Conservation (phyloP, 1,140 invertebrate species). For the Caerostris extrusa region DNA sequence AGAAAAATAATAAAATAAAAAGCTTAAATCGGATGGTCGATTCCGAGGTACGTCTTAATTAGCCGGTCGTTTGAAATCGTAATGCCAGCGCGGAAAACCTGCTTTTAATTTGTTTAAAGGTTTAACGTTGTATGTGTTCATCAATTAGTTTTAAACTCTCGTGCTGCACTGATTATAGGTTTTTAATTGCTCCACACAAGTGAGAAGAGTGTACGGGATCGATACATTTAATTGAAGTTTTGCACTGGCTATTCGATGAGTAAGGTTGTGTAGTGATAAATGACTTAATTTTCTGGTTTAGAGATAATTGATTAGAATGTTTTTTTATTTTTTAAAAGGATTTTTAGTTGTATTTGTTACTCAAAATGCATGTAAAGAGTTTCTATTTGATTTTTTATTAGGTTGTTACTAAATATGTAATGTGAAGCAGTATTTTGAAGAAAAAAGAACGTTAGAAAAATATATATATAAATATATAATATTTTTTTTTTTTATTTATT, state of each 20-base stretch:
- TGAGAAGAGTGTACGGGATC: background rate
- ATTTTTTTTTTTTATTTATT: too few relatives aligned
- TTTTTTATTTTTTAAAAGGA: background rate
- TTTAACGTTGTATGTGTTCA: slow-evolving; percentile 20
- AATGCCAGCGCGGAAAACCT: background rate
- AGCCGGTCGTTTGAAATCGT: background rate
- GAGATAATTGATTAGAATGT: slow-evolving; percentile 7
- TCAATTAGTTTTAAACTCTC: slow-evolving; percentile 37
- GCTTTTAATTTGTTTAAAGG: slow-evolving; percentile 43
- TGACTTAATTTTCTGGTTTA: slow-evolving; percentile 49
- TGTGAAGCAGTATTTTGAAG: too few relatives aligned
- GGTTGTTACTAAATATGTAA: too few relatives aligned
- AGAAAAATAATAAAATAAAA: too few relatives aligned
- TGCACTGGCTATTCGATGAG: slow-evolving; percentile 23
- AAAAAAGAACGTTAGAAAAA: too few relatives aligned
- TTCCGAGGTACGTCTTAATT: slow-evolving; percentile 25
- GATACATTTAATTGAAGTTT: slow-evolving; percentile 47
- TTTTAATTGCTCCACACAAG: slow-evolving; percentile 49
- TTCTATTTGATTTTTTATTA: background rate
- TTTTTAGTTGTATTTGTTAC: background rate
- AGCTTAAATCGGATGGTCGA: background rate
- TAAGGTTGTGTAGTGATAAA: slow-evolving; percentile 26
- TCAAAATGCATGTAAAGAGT: background rate
- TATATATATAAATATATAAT: too few relatives aligned
- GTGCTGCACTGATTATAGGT: slow-evolving; percentile 24